Evolutionary conservation across 2,113 vertebrate genomes (phyloP), one percentile per base, ranked within the genome.

Genomic region (Regulus satrapa): DNA sequence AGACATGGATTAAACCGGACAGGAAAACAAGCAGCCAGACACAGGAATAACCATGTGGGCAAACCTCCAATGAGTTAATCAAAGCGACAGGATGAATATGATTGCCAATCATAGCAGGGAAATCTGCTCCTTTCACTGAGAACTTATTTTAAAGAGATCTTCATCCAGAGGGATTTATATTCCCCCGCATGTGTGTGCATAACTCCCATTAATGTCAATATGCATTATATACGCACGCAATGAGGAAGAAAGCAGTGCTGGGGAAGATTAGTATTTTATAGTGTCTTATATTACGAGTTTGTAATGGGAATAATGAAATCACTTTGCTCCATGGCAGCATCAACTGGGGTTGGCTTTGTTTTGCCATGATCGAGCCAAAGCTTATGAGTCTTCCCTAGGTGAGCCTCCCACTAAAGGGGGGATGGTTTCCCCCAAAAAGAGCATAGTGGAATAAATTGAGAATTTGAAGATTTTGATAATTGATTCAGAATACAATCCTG

Each of bases 51-150:
- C 58, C 76, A 79, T 81, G 72, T 58, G 84, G 84, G 91, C 89
- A 91, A 86, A 9, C 13, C 89, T 85, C 92, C 92, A 88, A 64
- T 8, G 48, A 84, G 78, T 95, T 95, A 92, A 85, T 95, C 81
- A 79, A 69, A 90, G 73, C 28, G 38, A 92, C 76, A 73, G 72
- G 71, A 87, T 69, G 34, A 82, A 69, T 52, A 74, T 66, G 96
- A 97, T 97, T 96, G 95, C 93, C 96, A 95, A 93, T 97, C 94
- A 71, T 94, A 90, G 94, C 75, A 32, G 48, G 66, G 72, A 80
- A 92, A 77, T 92, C 83, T 96, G 82, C 68, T 78, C 84, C 86
- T 95, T 81, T 93, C 86, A 46, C 74, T 29, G 73, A 79, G 87
- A 93, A 80, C 80, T 90, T 89, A 25, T 63, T 79, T 85, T 64